Conservation (phyloP, 2,113 vertebrate species). For the Dinomys branickii region DNA sequence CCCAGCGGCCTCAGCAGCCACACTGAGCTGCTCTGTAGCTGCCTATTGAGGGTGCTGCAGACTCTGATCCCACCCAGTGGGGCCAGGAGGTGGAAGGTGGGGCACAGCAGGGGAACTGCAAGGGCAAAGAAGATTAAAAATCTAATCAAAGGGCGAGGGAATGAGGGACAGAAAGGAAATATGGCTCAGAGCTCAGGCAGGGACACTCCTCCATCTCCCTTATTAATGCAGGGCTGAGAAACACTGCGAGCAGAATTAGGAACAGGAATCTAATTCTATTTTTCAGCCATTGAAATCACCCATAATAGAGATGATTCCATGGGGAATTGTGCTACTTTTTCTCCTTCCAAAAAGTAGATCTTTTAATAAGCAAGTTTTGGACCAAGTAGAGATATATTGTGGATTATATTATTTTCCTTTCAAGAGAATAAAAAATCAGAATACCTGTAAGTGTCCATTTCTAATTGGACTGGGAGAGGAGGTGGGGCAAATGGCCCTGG, state of each 20-base stretch:
- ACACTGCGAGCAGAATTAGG: background rate
- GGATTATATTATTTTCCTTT: slow-evolving; percentile 53
- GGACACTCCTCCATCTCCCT: slow-evolving; percentile 18
- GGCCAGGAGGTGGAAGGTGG: background rate
- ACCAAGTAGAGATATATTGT: slow-evolving; percentile 45
- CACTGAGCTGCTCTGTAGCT: background rate
- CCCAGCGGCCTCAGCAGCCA: too few relatives aligned
- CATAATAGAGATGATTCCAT: slow-evolving; percentile 15
- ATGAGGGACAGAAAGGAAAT: slow-evolving; percentile 24
- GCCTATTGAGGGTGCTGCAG: background rate
- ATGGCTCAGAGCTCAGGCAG: background rate
- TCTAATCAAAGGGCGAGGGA: slow-evolving; percentile 62
- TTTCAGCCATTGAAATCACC: slow-evolving; percentile 65
- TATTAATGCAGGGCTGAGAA: slow-evolving; percentile 65
- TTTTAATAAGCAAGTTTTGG: slow-evolving; percentile 74
- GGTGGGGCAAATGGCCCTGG: background rate
- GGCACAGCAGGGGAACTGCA: background rate
- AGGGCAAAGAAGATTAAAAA: slow-evolving; percentile 60
- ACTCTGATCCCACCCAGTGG: background rate
- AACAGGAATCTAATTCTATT: slow-evolving; percentile 75
- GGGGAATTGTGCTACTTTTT: background rate
- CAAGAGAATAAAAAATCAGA: background rate
- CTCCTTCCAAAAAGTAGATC: slow-evolving; percentile 49
- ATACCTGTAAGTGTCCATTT: background rate
- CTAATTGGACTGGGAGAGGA: background rate